Percentiles rank a stretch among this genome's conserved stretches.
These are phyloP conservation scores for Diadromus collaris DNA, from an alignment of 2,888 invertebrate genomes.

Conservation along the genomic window DNA sequence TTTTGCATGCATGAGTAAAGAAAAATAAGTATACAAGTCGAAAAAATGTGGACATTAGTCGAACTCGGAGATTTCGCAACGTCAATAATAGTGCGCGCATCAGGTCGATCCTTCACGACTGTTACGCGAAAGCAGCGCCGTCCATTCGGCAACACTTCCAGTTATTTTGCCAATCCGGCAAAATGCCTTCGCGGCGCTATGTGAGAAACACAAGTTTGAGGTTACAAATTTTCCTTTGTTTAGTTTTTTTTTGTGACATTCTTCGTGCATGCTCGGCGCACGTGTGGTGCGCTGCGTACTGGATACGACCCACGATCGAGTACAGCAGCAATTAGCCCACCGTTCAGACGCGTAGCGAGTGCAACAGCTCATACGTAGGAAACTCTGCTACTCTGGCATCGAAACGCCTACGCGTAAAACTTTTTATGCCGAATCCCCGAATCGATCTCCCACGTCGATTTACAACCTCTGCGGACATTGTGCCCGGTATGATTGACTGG, in stretches of 20 bases:
- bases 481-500: background rate
- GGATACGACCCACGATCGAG: background rate
- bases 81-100: background rate
- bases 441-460: conserved; percentile 49
- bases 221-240: conserved; percentile 2
- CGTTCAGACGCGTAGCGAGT: conserved; percentile 13
- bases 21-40: background rate
- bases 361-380: conserved; percentile 6
- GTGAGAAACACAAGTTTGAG: background rate
- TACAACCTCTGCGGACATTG: background rate
- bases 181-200: background rate
- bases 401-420: conserved; percentile 4
- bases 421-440: conserved; percentile 33
- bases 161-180: conserved; percentile 8
- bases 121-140: background rate
- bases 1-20: too few species aligned
- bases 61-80: conserved; percentile 20
- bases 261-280: background rate
- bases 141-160: background rate
- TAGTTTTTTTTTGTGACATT: background rate
- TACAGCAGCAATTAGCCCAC: conserved; percentile 17
- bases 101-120: background rate
- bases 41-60: background rate
- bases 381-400: conserved; percentile 3
- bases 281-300: background rate